A percentile compares a stretch with the other conserved stretches of the same genome.
Conservation (phyloP, 2,113 vertebrate species). For the Gymnogyps californianus region DNA sequence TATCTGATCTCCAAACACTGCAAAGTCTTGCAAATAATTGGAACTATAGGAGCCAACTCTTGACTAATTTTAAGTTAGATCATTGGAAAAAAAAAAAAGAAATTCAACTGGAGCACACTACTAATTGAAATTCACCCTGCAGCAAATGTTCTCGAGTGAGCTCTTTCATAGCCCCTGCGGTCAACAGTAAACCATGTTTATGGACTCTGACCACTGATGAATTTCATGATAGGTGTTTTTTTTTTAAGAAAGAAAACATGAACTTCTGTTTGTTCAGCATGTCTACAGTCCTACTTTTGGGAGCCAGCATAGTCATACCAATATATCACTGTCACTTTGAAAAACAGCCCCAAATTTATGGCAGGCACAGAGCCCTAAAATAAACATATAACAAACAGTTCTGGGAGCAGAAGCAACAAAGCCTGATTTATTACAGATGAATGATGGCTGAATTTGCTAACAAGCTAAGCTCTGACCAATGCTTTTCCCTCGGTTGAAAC, state of each 20-base stretch:
- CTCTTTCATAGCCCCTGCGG: background rate
- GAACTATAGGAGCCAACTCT: background rate
- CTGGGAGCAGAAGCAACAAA: background rate
- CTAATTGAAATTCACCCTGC: background rate
- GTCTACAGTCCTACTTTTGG: background rate
- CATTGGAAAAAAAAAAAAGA: background rate
- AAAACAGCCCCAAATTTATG: conserved; percentile 34
- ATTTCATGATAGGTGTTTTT: background rate
- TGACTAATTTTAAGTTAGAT: background rate
- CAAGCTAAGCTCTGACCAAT: background rate
- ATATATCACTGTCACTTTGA: conserved; percentile 4
- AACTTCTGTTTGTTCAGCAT: conserved; percentile 2
- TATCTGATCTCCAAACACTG: background rate
- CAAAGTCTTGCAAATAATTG: background rate
- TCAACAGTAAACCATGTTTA: background rate
- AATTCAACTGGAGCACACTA: background rate
- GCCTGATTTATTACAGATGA: conserved; percentile 3
- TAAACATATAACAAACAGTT: conserved; percentile 7
- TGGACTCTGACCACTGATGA: background rate
- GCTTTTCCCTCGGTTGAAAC: background rate
- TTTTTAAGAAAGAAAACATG: background rate
- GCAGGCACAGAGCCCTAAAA: background rate
- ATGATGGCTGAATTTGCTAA: conserved; percentile 6
- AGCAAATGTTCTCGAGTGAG: background rate
- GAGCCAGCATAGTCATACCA: background rate